Percentiles rank a stretch among this genome's conserved stretches.
Evolutionary conservation across 2,113 vertebrate genomes (phyloP).

Genomic region (Leiothrix lutea): DNA sequence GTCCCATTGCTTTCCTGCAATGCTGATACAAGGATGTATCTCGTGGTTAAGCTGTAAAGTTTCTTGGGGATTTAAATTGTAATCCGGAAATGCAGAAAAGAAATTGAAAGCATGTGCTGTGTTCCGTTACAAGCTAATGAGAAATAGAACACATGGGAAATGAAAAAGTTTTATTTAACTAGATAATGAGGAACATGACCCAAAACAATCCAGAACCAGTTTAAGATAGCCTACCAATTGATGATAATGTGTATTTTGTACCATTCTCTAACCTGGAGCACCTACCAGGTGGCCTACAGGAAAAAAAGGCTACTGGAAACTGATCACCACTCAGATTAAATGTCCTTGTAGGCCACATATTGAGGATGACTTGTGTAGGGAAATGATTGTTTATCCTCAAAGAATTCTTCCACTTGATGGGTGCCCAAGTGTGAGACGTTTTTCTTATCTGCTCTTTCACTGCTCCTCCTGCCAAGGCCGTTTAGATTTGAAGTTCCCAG

Average conservation of each 20-base stretch:
- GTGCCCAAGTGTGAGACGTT: not conserved
- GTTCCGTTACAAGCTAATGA: not conserved
- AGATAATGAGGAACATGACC: not conserved
- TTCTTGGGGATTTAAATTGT: not conserved
- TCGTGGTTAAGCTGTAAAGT: not conserved
- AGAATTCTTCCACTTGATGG: not conserved
- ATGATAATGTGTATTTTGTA: not conserved
- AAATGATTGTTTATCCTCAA: not conserved
- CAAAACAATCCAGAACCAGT: not conserved
- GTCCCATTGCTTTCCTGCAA: not conserved
- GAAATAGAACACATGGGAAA: not conserved
- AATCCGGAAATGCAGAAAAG: not conserved
- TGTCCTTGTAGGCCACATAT: not conserved
- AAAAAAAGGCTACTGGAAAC: not conserved
- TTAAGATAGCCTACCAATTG: not conserved
- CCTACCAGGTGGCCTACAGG: not conserved
- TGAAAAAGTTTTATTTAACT: not conserved
- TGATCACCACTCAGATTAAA: not conserved
- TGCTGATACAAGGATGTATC: not conserved
- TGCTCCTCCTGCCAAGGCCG: not conserved
- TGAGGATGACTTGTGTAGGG: accelerated
- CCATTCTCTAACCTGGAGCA: not conserved
- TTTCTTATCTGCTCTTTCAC: not conserved
- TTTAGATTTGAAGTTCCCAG: not conserved
- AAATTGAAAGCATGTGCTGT: not conserved